Conservation (phyloP, 2,113 vertebrate species). For the Neodon shergylaensis region DNA sequence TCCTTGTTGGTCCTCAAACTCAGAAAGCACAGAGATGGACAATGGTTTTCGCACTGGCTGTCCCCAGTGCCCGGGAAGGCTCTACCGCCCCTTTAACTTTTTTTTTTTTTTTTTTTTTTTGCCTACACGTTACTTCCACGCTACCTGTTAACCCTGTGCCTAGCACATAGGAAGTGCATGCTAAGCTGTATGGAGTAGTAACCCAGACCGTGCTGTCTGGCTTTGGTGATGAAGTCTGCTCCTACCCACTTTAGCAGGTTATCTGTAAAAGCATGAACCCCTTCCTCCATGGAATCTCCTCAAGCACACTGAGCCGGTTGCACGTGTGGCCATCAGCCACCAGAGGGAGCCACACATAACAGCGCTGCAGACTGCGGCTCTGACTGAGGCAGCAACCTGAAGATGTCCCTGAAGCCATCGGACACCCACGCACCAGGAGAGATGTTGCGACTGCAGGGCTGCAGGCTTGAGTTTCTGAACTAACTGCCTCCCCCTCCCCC, state of each 20-base stretch:
- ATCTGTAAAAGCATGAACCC: not conserved
- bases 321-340: not conserved
- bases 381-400: accelerated
- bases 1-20: not conserved
- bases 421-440: not conserved
- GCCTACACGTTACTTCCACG: not conserved
- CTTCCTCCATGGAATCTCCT: not conserved
- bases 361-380: not conserved
- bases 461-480: not conserved
- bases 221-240: not conserved
- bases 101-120: no score
- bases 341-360: constrained; percentile 15
- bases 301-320: not conserved
- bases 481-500: not conserved
- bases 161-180: not conserved
- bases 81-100: not conserved
- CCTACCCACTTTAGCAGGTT: not conserved
- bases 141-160: not conserved
- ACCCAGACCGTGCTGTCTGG: not conserved
- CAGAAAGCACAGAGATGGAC: not conserved
- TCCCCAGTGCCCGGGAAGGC: not conserved
- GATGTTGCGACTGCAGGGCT: not conserved
- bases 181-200: not conserved
- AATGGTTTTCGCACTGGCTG: no score
- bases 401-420: not conserved